phyloP scores from a whole-genome alignment of 2,888 invertebrate genomes.

The Xanthia togata region DNA sequence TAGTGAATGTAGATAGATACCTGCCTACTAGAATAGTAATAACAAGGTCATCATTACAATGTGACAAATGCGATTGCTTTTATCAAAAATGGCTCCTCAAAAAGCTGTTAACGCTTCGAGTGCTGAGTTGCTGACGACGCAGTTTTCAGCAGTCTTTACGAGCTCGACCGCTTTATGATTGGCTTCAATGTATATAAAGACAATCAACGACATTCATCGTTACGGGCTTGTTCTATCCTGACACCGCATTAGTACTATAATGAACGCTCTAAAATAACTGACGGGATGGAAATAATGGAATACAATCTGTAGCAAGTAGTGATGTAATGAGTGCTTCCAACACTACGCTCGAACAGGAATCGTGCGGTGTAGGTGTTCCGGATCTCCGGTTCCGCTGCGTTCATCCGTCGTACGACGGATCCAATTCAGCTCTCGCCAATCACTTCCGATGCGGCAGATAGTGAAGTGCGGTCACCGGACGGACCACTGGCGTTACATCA shows the following conservation, averaged over 20 bases:
- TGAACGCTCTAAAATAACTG: background rate
- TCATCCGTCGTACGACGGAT: slow-evolving; percentile 38
- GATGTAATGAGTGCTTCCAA: background rate
- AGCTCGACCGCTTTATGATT: slow-evolving; percentile 12
- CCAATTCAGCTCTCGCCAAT: slow-evolving; percentile 43
- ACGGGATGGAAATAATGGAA: background rate
- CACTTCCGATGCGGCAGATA: slow-evolving; percentile 42
- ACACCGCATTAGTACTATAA: background rate
- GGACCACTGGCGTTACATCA: background rate
- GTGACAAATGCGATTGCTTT: background rate
- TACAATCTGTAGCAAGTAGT: background rate
- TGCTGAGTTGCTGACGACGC: slow-evolving; percentile 10
- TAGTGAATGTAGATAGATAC: background rate
- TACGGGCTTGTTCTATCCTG: background rate
- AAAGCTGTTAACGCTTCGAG: slow-evolving; percentile 1
- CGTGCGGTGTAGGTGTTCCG: slow-evolving; percentile 20
- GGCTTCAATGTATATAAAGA: background rate
- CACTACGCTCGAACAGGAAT: background rate
- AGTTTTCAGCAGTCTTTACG: slow-evolving; percentile 30
- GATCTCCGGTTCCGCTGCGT: slow-evolving; percentile 34
- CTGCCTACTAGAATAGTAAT: background rate
- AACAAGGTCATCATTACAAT: background rate
- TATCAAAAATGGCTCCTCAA: slow-evolving; percentile 1
- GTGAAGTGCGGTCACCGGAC: slow-evolving; percentile 53
- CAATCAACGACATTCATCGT: slow-evolving; percentile 3